Conservation (phyloP, 2,888 invertebrate genomes). For the Sminthurinus aureus region DNA sequence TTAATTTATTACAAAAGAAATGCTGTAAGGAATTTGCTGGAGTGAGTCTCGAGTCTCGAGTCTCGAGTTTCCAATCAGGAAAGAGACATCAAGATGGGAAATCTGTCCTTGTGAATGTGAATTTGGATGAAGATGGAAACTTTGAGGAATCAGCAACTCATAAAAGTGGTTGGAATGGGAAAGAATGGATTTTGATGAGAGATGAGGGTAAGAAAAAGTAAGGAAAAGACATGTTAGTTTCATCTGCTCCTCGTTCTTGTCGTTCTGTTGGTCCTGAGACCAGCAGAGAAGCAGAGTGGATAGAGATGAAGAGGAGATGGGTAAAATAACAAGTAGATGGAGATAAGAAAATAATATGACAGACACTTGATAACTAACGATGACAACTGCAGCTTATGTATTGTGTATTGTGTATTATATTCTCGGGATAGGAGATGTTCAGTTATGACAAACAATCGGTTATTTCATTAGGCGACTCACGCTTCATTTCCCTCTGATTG, state of each 20-base stretch:
- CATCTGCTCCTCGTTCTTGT: no score
- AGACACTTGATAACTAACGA: constrained; percentile 9
- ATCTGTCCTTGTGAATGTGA: no score
- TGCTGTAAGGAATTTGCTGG: no score
- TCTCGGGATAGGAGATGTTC: no score
- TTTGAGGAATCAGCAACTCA: constrained; percentile 24
- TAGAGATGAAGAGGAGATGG: neutral
- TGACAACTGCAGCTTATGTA: neutral
- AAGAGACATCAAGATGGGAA: no score
- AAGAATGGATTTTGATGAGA: neutral
- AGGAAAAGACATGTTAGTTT: neutral
- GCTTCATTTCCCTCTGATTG: constrained; percentile 21
- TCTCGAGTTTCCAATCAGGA: no score
- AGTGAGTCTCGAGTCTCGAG: no score
- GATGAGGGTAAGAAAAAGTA: neutral
- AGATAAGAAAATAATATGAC: constrained; percentile 7
- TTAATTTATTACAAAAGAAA: no score
- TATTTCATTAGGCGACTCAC: constrained; percentile 25
- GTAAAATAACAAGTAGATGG: neutral
- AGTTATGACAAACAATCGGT: constrained; percentile 20
- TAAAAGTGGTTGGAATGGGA: constrained; percentile 7
- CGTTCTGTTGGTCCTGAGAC: no score
- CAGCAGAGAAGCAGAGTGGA: neutral
- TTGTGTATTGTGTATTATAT: no score
- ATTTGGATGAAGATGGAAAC: constrained; percentile 15